Evolutionary conservation across 2,888 invertebrate species (phyloP).

Genomic region (Heliconius ismenius): DNA sequence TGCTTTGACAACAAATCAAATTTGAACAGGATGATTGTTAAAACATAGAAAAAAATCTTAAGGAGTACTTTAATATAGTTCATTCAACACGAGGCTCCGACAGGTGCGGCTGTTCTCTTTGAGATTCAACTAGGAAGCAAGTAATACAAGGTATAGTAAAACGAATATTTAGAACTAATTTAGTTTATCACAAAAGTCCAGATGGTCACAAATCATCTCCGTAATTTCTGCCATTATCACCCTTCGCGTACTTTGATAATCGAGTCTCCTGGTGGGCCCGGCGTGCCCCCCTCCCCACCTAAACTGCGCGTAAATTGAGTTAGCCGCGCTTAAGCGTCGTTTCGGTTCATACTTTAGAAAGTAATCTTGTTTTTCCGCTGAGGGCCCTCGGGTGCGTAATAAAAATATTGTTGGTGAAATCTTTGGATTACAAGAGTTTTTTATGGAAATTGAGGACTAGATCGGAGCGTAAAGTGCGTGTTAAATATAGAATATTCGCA

Average conservation of each 20-base stretch:
- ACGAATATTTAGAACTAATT: background rate
- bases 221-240: constrained; percentile 57
- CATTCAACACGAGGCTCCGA: too few species aligned
- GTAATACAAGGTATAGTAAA: too few species aligned
- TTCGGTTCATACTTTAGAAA: constrained; percentile 59
- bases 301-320: constrained; percentile 61
- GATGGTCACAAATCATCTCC: constrained; percentile 49
- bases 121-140: too few species aligned
- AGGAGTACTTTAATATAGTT: background rate
- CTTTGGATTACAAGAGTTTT: constrained; percentile 41
- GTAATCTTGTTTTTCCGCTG: constrained; percentile 58
- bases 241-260: constrained; percentile 58
- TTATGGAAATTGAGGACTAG: constrained; percentile 27
- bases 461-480: constrained; percentile 5
- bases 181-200: background rate
- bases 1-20: constrained; percentile 12
- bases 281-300: constrained; percentile 43
- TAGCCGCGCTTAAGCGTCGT: constrained; percentile 59
- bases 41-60: background rate
- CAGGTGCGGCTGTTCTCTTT: background rate
- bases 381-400: constrained; percentile 46
- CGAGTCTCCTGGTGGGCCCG: constrained; percentile 57
- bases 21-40: background rate
- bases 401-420: constrained; percentile 51
- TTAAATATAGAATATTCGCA: background rate